phyloP scores from a whole-genome alignment of 2,888 invertebrate genomes.

The Polia nebulosa region DNA sequence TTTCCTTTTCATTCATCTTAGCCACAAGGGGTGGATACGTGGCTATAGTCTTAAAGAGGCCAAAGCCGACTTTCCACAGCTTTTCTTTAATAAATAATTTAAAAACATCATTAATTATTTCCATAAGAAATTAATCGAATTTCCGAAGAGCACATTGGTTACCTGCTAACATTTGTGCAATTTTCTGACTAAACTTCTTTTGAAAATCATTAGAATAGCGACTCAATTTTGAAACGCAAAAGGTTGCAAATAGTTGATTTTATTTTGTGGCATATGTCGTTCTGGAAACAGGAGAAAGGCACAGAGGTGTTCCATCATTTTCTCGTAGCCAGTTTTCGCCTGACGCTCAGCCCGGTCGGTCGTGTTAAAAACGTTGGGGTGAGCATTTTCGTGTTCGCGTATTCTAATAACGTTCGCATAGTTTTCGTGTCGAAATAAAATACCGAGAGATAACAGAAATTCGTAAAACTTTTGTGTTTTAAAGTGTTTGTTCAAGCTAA shows the following conservation, averaged over 20 bases:
- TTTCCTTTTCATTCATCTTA: background rate
- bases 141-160: slow-evolving; percentile 69
- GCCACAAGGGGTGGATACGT: background rate
- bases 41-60: slow-evolving; percentile 10
- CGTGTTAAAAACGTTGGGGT: slow-evolving; percentile 55
- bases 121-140: slow-evolving; percentile 71
- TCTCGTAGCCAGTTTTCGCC: slow-evolving; percentile 76
- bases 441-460: slow-evolving; percentile 2
- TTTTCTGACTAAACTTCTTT: slow-evolving; percentile 41
- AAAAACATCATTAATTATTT: slow-evolving; percentile 75
- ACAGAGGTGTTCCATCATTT: slow-evolving; percentile 81
- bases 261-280: slow-evolving; percentile 69
- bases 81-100: slow-evolving; percentile 71
- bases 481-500: slow-evolving; percentile 48
- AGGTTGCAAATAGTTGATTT: slow-evolving; percentile 43
- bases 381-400: slow-evolving; percentile 58
- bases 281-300: slow-evolving; percentile 64
- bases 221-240: background rate
- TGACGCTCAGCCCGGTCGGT: slow-evolving; percentile 64
- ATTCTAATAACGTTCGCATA: slow-evolving; percentile 49
- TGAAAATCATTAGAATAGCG: background rate
- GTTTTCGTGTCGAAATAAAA: slow-evolving; percentile 50
- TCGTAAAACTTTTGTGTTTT: slow-evolving; percentile 42
- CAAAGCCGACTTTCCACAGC: slow-evolving; percentile 1
- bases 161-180: slow-evolving; percentile 77